Evolutionary conservation across 2,113 vertebrate genomes (phyloP).

Genomic region (Morone saxatilis): DNA sequence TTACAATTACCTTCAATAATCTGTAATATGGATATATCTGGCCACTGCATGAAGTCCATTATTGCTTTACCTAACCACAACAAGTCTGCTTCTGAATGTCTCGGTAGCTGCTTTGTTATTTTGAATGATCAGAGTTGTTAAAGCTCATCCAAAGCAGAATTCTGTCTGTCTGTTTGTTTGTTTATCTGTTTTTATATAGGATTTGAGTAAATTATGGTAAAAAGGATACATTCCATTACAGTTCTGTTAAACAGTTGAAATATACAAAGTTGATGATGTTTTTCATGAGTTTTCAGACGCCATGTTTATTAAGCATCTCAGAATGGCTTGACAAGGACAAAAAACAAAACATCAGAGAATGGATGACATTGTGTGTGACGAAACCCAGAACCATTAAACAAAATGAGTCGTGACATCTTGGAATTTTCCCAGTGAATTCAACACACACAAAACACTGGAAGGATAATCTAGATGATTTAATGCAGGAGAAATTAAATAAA

Average conservation of each 20-base stretch:
- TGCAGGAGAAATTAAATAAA: not conserved
- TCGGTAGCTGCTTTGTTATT: no score
- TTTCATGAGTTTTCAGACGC: not conserved
- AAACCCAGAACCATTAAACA: not conserved
- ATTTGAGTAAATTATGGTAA: no score
- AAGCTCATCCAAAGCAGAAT: not conserved
- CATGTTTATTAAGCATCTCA: not conserved
- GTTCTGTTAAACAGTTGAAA: not conserved
- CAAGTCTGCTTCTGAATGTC: not conserved
- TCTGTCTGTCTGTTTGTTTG: not conserved
- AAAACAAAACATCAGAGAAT: not conserved
- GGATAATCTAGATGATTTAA: not conserved
- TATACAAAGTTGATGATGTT: not conserved
- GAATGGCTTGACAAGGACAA: not conserved
- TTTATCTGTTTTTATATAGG: no score
- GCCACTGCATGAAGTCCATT: not conserved
- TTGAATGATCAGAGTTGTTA: not conserved
- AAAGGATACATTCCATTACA: no score
- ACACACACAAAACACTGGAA: not conserved
- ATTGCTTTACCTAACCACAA: not conserved
- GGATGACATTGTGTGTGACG: not conserved
- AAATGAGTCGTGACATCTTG: not conserved
- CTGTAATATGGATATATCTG: not conserved
- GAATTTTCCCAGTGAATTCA: constrained; percentile 2
- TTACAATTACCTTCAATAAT: not conserved